phyloP scores from a whole-genome alignment of 1,140 invertebrate genomes.

The Cryptotermes secundus region DNA sequence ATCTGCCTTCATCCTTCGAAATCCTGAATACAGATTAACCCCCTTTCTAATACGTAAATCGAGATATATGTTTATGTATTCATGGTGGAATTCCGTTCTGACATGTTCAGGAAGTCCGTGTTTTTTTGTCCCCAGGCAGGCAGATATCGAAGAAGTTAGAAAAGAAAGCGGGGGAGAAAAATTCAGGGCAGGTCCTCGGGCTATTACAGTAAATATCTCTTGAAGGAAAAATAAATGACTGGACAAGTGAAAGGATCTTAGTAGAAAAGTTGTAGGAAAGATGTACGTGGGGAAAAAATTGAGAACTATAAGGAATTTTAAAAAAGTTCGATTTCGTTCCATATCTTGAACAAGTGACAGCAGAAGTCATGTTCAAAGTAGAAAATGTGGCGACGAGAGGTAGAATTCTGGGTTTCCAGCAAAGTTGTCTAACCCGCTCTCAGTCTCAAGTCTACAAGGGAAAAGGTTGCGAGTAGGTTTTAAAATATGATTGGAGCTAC shows the following conservation, averaged over 20 bases:
- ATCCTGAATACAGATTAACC: background rate
- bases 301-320: background rate
- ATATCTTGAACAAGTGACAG: background rate
- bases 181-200: background rate
- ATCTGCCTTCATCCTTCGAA: background rate
- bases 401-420: background rate
- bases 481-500: background rate
- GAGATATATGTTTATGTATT: background rate
- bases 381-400: background rate
- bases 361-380: background rate
- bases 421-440: background rate
- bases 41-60: background rate
- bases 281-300: background rate
- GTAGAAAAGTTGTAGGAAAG: background rate
- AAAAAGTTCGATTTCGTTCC: background rate
- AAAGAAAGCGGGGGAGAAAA: background rate
- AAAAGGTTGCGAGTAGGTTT: background rate
- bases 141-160: background rate
- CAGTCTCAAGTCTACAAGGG: background rate
- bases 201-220: conserved; percentile 10
- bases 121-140: background rate
- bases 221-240: background rate
- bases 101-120: background rate
- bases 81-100: background rate
- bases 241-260: background rate